Evolutionary conservation across 2,888 invertebrate species (phyloP).

Genomic region (Xylota segnis): DNA sequence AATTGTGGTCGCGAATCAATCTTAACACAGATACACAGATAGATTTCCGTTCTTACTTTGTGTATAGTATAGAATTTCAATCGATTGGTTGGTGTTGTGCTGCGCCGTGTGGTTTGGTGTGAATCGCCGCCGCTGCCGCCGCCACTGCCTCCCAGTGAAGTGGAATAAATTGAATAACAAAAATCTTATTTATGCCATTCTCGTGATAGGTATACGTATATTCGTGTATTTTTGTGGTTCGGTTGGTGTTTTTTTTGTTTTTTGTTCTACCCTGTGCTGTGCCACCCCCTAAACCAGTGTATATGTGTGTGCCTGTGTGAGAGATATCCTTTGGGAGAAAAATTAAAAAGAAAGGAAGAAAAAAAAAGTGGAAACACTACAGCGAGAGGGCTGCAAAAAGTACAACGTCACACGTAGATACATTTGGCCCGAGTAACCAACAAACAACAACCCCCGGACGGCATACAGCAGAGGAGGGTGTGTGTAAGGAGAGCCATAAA

Average conservation of each 20-base stretch:
- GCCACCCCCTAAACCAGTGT: constrained; percentile 37
- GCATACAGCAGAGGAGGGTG: background rate
- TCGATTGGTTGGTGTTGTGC: constrained; percentile 49
- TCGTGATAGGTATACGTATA: constrained; percentile 50
- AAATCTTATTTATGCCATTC: constrained; percentile 64
- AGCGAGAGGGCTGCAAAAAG: constrained; percentile 67
- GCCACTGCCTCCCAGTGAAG: constrained; percentile 35
- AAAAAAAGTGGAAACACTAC: constrained; percentile 72
- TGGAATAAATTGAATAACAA: constrained; percentile 68
- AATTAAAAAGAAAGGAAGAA: constrained; percentile 16
- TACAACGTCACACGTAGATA: constrained; percentile 63
- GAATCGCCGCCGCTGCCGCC: constrained; percentile 11
- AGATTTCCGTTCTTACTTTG: constrained; percentile 15
- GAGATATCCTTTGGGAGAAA: constrained; percentile 43
- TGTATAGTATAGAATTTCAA: constrained; percentile 43
- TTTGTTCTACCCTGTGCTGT: background rate
- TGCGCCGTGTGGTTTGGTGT: constrained; percentile 17
- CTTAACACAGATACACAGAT: constrained; percentile 68
- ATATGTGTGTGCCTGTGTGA: constrained; percentile 25
- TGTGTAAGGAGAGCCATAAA: constrained; percentile 9
- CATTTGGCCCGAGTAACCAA: constrained; percentile 43
- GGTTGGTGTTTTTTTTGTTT: constrained; percentile 28
- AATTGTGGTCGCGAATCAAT: constrained; percentile 70
- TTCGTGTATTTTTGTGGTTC: constrained; percentile 33
- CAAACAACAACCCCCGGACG: constrained; percentile 21